Conservation (phyloP, 1,140 invertebrate genomes). For the Heliconius himera region DNA sequence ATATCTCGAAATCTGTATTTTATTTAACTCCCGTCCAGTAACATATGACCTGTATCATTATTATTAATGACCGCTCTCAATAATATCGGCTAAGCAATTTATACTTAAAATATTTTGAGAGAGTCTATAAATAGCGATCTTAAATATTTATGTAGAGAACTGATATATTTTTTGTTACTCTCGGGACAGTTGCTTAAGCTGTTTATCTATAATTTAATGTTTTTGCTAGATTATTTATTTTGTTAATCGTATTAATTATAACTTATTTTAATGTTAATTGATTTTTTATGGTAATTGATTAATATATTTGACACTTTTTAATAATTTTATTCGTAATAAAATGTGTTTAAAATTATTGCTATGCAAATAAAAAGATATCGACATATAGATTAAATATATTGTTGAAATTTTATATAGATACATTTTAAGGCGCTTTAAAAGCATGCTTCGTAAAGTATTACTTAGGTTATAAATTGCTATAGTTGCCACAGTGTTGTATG, state of each 20-base stretch:
- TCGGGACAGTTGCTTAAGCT: background rate
- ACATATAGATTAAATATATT: too few relatives aligned
- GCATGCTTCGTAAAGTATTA: too few relatives aligned
- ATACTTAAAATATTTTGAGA: slow-evolving; percentile 38
- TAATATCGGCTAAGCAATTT: slow-evolving; percentile 35
- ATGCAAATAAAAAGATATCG: too few relatives aligned
- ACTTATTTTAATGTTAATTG: background rate
- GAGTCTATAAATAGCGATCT: slow-evolving; percentile 35
- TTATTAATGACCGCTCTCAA: slow-evolving; percentile 35
- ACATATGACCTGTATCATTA: slow-evolving; percentile 32
- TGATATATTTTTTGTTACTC: slow-evolving; percentile 16
- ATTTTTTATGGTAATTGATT: background rate
- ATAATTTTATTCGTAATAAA: background rate
- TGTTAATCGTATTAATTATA: background rate
- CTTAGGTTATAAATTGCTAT: too few relatives aligned
- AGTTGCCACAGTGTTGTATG: too few relatives aligned
- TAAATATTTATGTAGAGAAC: slow-evolving; percentile 37
- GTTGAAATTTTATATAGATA: too few relatives aligned
- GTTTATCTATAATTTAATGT: background rate
- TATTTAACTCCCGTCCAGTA: slow-evolving; percentile 28
- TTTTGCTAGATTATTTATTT: background rate
- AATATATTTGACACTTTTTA: background rate
- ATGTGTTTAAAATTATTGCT: too few relatives aligned
- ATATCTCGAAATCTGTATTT: slow-evolving; percentile 33
- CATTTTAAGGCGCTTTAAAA: too few relatives aligned